Base-by-base conservation (phyloP, 2,888 invertebrate species). In the Pseudococcus longispinus region DNA sequence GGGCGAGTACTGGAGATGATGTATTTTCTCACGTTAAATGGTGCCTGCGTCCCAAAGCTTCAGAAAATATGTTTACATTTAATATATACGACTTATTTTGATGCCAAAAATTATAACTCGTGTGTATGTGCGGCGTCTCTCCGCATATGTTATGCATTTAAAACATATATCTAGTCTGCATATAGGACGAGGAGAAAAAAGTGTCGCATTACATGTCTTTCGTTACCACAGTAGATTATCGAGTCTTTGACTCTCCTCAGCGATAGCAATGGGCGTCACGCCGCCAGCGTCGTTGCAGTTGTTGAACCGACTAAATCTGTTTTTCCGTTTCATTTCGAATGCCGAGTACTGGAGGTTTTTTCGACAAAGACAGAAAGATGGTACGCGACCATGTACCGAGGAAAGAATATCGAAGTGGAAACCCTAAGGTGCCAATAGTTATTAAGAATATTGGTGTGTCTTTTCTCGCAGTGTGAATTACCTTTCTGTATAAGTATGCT, bases 391-490 rank as follows among this genome's bases (percentile, higher is more conserved):
- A 42, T 42, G 20, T n/a, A n/a, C n/a, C 15, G 8, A 23, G 77
- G 70, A 70, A 29, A 29, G 70, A 70, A 70, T 60, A 60, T 70
- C 70, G 29, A 70, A 70, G 20, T 70, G 70, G 70, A 84, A 84
- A 84, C 84, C 84, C 84, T 84, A 84, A 84, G 84, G 84, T 84
- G 84, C 84, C 84, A 84, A 84, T 84, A 84, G 84, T 84, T 84
- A 84, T 84, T 84, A 55, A 84, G 84, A 84, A 55, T 84, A 84
- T 84, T 20, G 84, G 84, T 60, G 42, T 42, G 42, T 80, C 60
- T 60, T 60, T 60, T 80, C 77, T 80, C 77, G 37, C 37, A 37
- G 77, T 70, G 70, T 70, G 70, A 70, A 42, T 80, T 80, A 42
- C 77, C 77, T 37, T 20, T 60, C 9, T 60, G 60, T 60, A 60